A percentile compares a stretch with the other conserved stretches of the same genome.
phyloP scores from a whole-genome alignment of 2,797 vertebrate genomes.

The Crenuchus spilurus region DNA sequence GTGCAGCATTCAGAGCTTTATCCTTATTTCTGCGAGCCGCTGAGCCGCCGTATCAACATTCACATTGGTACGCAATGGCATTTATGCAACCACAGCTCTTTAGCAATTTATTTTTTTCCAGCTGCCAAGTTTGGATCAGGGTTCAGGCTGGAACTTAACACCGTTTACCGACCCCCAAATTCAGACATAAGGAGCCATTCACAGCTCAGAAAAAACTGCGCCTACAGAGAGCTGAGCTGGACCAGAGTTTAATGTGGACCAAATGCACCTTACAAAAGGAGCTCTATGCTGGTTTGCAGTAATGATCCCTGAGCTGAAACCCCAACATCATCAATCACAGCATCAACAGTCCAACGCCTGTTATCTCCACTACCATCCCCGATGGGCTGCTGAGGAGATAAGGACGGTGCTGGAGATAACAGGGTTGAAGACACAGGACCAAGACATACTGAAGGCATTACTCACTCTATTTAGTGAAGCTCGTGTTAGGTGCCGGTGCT shows the following conservation, averaged over 20 bases:
- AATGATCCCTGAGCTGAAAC: no score
- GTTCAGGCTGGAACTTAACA: conserved; percentile 23
- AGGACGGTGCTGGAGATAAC: background rate
- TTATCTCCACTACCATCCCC: background rate
- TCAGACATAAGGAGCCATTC: conserved; percentile 48
- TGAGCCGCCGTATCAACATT: background rate
- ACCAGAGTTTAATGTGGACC: background rate
- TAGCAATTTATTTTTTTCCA: background rate
- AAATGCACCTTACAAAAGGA: conserved; percentile 11
- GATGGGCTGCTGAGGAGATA: no score
- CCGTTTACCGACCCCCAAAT: conserved; percentile 8
- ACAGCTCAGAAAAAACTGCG: conserved; percentile 31
- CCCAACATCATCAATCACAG: background rate
- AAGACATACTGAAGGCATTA: conserved; percentile 70
- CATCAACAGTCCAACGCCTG: background rate
- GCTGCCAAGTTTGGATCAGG: background rate
- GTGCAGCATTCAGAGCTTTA: background rate
- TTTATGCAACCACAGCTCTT: background rate
- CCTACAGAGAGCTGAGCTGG: conserved; percentile 6
- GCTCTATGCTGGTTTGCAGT: background rate
- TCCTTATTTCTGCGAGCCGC: background rate
- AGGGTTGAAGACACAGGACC: conserved; percentile 59
- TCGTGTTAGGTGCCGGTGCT: conserved; percentile 74
- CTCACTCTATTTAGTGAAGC: conserved; percentile 80
- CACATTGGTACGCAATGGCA: no score